Evolutionary conservation across 2,888 invertebrate species (phyloP).

Genomic region (Chouioia cunea): DNA sequence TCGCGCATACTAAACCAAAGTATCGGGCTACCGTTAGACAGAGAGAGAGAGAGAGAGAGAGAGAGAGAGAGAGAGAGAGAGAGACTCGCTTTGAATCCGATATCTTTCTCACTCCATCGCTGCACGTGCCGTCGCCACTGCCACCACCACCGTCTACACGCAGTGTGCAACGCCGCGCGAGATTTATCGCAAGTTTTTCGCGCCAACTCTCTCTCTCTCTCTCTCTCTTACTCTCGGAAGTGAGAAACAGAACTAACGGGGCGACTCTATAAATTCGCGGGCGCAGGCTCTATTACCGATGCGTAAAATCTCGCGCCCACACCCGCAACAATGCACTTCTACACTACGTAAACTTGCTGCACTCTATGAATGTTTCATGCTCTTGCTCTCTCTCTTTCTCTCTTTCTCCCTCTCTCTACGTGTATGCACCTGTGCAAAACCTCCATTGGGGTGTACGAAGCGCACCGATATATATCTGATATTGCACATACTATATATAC

Average conservation of each 20-base stretch:
- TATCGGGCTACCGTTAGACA: constrained; percentile 51
- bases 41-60: constrained; percentile 18
- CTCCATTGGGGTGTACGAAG: too few species aligned
- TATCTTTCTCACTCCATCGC: constrained; percentile 31
- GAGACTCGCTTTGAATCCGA: constrained; percentile 23
- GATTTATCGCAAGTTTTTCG: background rate
- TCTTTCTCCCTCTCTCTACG: background rate
- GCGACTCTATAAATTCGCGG: constrained; percentile 46
- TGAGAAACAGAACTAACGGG: constrained; percentile 13
- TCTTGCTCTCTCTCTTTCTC: constrained; percentile 2
- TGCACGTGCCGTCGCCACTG: constrained; percentile 1
- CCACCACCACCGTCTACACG: constrained; percentile 6
- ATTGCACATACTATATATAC: too few species aligned
- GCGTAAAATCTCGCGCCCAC: background rate
- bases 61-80: constrained; percentile 37
- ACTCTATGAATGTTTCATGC: constrained; percentile 34
- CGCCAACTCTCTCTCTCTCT: too few species aligned
- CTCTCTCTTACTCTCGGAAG: too few species aligned
- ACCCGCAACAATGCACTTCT: background rate
- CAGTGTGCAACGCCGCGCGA: constrained; percentile 1
- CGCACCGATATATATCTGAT: constrained; percentile 4
- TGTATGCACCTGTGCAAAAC: background rate
- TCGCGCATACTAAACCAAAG: constrained; percentile 56
- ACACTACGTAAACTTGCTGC: background rate
- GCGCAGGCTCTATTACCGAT: constrained; percentile 3